Evolutionary conservation across 2,113 vertebrate genomes (phyloP).

Genomic region (Clupea harengus): DNA sequence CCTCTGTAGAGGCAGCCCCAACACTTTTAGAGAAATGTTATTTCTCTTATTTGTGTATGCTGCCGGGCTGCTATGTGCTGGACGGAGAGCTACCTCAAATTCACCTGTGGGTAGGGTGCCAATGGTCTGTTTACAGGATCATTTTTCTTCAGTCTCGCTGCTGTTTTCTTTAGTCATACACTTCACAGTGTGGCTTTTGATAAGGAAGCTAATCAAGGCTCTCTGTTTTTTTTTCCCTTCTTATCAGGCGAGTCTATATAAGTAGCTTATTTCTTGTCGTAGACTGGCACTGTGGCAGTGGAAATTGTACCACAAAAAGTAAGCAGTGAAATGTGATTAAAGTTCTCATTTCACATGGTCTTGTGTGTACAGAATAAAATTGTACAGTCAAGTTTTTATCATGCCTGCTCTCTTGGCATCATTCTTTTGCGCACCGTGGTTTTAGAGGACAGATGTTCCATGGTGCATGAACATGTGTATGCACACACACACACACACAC

Average conservation of each 20-base stretch:
- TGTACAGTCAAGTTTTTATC: neutral
- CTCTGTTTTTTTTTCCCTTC: neutral
- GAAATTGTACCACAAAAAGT: neutral
- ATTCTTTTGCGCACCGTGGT: neutral
- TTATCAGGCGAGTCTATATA: neutral
- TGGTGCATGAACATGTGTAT: neutral
- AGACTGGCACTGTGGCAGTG: neutral
- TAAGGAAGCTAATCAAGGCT: neutral
- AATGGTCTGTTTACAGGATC: conserved; percentile 8
- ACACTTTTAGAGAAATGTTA: conserved; percentile 61
- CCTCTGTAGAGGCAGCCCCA: conserved; percentile 37
- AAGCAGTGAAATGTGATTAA: neutral
- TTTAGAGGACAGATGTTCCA: neutral
- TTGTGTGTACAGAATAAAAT: neutral
- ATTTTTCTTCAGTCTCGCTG: neutral
- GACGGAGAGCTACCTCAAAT: conserved; percentile 48
- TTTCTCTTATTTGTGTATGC: conserved; percentile 53
- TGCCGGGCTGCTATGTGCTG: conserved; percentile 51
- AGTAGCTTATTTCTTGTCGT: neutral
- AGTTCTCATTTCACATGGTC: neutral
- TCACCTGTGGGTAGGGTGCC: conserved; percentile 37
- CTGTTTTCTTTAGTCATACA: neutral
- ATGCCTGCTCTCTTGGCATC: neutral
- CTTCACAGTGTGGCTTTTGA: neutral
- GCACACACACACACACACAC: neutral